Conservation (phyloP, 2,113 vertebrate species). For the Naja naja region DNA sequence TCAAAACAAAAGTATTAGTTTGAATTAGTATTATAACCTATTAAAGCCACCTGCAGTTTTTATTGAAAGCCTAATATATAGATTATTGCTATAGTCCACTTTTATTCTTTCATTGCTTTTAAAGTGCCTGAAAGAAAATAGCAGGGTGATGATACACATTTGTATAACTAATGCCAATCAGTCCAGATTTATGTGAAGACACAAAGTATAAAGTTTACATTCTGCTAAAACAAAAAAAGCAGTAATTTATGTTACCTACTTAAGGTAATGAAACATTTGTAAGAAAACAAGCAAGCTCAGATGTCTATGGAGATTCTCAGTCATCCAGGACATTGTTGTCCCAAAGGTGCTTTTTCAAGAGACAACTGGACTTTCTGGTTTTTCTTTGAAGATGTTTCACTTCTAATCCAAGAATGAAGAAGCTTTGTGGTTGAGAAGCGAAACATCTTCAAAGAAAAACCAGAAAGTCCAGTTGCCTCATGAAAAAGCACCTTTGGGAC, state of each 20-base stretch:
- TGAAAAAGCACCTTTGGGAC: no score
- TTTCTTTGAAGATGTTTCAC: no score
- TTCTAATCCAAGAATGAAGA: no score
- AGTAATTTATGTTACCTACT: background rate
- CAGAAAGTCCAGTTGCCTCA: no score
- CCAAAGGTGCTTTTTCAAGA: no score
- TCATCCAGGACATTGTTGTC: no score
- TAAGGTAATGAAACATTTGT: no score
- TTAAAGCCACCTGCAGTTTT: background rate
- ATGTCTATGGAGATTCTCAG: no score
- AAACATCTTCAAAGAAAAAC: no score
- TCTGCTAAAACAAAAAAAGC: slow-evolving; percentile 53
- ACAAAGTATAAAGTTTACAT: slow-evolving; percentile 75
- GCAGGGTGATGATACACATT: background rate
- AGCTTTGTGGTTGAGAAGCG: no score
- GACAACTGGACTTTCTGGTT: no score
- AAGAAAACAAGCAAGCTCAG: no score
- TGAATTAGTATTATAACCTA: background rate
- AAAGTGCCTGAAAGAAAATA: background rate
- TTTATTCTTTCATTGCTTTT: background rate
- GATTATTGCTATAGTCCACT: background rate
- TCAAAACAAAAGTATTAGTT: background rate
- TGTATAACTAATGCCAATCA: slow-evolving; percentile 42
- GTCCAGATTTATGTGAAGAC: slow-evolving; percentile 71
- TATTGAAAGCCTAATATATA: background rate